A percentile compares a stretch with the other conserved stretches of the same genome.
phyloP scores from a whole-genome alignment of 2,113 vertebrate genomes.

The Pampusana beccarii region DNA sequence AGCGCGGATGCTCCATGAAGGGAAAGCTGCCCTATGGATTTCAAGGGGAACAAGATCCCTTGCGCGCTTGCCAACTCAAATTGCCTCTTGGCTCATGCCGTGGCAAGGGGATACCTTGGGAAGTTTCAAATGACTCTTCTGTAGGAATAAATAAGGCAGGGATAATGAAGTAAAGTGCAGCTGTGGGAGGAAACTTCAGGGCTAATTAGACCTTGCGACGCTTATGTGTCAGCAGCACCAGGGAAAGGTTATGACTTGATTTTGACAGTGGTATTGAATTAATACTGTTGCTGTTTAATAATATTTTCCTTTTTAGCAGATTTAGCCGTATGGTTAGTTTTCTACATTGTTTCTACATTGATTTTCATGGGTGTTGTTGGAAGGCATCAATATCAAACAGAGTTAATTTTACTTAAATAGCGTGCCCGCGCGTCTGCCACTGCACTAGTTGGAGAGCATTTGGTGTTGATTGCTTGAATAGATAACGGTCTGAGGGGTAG shows the following conservation, averaged over 20 bases:
- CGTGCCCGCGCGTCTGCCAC: neutral
- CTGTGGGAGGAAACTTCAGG: neutral
- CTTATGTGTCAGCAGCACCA: neutral
- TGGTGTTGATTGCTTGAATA: constrained; percentile 32
- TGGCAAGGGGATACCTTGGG: neutral
- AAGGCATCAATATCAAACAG: neutral
- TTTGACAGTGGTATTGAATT: constrained; percentile 8
- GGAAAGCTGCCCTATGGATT: neutral
- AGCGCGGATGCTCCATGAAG: neutral
- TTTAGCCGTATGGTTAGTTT: neutral
- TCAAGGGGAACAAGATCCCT: neutral
- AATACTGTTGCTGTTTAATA: neutral
- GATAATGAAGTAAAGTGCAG: constrained; percentile 34
- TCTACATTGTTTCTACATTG: neutral
- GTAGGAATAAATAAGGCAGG: neutral
- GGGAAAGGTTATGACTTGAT: neutral
- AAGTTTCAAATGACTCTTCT: neutral
- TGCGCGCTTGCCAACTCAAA: neutral
- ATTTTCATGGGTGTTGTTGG: neutral
- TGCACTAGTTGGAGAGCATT: neutral
- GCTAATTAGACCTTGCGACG: neutral
- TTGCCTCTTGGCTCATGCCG: neutral
- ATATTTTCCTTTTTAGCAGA: neutral
- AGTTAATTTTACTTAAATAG: neutral
- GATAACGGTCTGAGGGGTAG: constrained; percentile 16